Evolutionary conservation across 2,797 vertebrate genomes (phyloP).

Genomic region (Nyctalus aviator): DNA sequence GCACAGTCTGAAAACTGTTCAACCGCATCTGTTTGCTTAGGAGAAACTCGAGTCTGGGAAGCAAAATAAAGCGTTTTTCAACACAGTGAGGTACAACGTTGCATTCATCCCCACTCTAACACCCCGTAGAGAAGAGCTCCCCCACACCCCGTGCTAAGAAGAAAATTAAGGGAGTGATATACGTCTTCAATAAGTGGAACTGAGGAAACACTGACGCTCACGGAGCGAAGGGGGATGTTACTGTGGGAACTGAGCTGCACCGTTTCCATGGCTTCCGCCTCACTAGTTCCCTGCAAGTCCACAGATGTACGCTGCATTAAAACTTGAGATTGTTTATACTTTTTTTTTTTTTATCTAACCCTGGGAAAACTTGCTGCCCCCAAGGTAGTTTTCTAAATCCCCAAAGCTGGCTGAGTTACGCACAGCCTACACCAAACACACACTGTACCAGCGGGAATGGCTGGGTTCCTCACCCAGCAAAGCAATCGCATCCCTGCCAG

Average conservation of each 20-base stretch:
- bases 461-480: background rate
- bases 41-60: background rate
- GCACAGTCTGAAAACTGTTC: background rate
- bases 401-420: conserved; percentile 36
- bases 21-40: background rate
- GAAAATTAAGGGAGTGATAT: conserved; percentile 31
- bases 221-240: background rate
- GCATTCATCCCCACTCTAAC: background rate
- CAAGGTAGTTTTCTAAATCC: conserved; percentile 65
- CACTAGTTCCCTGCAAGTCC: conserved; percentile 51
- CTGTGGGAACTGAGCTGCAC: conserved; percentile 68
- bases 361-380: conserved; percentile 72
- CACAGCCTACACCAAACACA: background rate
- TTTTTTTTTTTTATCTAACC: background rate
- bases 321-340: conserved; percentile 42
- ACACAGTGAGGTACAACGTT: background rate
- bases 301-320: conserved; percentile 62
- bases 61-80: background rate
- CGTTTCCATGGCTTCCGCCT: conserved; percentile 70
- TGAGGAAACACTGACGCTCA: background rate
- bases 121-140: background rate
- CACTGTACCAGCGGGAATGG: background rate
- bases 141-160: background rate
- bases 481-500: background rate
- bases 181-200: background rate